Evolutionary conservation across 2,113 vertebrate species (phyloP).

Genomic region (Oryzias curvinotus): DNA sequence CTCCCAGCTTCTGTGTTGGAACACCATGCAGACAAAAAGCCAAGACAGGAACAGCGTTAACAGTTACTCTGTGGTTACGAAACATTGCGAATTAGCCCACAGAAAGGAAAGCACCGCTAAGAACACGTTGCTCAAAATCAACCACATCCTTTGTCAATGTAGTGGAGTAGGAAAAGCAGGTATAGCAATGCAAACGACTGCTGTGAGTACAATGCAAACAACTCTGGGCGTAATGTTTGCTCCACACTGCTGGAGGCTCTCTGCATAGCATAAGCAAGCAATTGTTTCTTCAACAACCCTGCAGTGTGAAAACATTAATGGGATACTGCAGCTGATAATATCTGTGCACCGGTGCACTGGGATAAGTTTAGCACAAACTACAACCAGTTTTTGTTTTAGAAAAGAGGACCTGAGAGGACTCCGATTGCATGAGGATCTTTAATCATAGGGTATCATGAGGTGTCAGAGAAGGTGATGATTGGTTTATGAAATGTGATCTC

Average conservation of each 20-base stretch:
- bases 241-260: background rate
- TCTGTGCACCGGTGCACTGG: no score
- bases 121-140: conserved; percentile 37
- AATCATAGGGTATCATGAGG: conserved; percentile 29
- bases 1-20: conserved; percentile 21
- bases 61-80: conserved; percentile 65
- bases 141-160: conserved; percentile 61
- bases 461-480: conserved; percentile 30
- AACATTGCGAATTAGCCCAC: conserved; percentile 45
- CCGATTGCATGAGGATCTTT: conserved; percentile 29
- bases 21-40: conserved; percentile 18
- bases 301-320: background rate
- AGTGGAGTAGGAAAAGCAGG: conserved; percentile 31
- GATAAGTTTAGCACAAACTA: no score
- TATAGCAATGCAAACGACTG: conserved; percentile 34
- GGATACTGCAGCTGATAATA: no score
- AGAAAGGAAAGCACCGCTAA: conserved; percentile 36
- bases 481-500: conserved; percentile 9
- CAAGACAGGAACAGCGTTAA: conserved; percentile 33
- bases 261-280: background rate
- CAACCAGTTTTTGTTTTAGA: no score
- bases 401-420: no score
- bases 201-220: conserved; percentile 26
- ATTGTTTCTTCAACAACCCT: background rate
- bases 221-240: conserved; percentile 1